These are phyloP conservation scores for Anolis apletophallus DNA, from an alignment of 2,797 vertebrate genomes.

Conservation along the genomic window DNA sequence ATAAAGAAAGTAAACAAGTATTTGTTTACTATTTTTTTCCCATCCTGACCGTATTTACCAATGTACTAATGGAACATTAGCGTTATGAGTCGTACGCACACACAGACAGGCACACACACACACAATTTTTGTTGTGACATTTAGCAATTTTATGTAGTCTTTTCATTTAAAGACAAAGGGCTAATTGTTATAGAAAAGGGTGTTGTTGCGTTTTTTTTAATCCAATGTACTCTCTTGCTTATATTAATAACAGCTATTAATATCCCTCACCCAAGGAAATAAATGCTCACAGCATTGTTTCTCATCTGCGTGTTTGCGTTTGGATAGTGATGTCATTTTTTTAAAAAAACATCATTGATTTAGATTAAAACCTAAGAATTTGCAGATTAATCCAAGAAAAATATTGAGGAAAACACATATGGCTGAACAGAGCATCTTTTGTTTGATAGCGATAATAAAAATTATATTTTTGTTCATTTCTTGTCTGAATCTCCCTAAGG, in stretches of 20 bases:
- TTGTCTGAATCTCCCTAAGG: too few species aligned
- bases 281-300: slow-evolving; percentile 31
- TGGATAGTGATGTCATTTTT: slow-evolving; percentile 10
- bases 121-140: fast-evolving
- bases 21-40: background rate
- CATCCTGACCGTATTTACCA: background rate
- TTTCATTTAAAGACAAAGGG: slow-evolving; percentile 27
- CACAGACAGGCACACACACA: background rate
- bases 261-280: slow-evolving; percentile 21
- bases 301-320: slow-evolving; percentile 37
- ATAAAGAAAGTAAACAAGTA: background rate
- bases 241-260: slow-evolving; percentile 53
- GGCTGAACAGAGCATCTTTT: background rate
- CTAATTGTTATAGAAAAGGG: slow-evolving; percentile 1
- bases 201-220: slow-evolving; percentile 49
- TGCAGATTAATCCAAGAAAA: slow-evolving; percentile 49
- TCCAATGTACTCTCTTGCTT: slow-evolving; percentile 21
- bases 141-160: slow-evolving; percentile 35
- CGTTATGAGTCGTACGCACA: too few species aligned
- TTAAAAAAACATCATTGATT: background rate
- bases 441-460: too few species aligned
- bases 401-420: slow-evolving; percentile 17
- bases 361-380: slow-evolving; percentile 27
- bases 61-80: background rate
- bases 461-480: too few species aligned